Conservation (phyloP, 2,888 invertebrate species). For the Cecidostiba fungosa region DNA sequence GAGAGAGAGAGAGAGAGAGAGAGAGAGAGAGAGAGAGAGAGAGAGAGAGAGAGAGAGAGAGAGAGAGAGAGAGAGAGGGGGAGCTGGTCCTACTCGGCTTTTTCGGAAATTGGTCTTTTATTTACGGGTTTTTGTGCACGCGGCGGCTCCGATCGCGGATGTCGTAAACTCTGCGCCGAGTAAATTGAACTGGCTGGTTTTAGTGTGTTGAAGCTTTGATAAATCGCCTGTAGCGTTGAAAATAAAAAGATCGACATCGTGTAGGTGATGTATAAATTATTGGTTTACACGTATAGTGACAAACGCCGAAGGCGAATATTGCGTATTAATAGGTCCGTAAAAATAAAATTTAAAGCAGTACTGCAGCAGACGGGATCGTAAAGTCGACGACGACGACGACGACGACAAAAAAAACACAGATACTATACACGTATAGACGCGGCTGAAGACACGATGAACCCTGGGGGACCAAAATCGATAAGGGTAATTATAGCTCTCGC, state of each 20-base stretch:
- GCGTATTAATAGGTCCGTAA: not conserved
- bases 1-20: not conserved
- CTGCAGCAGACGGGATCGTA: not conserved
- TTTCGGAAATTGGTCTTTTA: conserved; percentile 53
- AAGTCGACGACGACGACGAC: not conserved
- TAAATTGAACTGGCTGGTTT: conserved; percentile 21
- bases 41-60: conserved; percentile 16
- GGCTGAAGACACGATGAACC: conserved; percentile 51
- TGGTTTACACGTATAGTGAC: not conserved
- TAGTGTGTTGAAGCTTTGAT: not conserved
- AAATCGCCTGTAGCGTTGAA: not conserved
- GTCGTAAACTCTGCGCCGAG: conserved; percentile 25
- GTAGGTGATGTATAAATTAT: not conserved
- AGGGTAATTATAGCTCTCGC: conserved; percentile 60
- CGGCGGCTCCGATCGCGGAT: conserved; percentile 2
- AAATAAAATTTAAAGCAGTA: conserved; percentile 10
- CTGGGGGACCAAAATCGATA: conserved; percentile 59
- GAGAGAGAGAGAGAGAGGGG: conserved; percentile 1
- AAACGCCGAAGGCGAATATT: not conserved
- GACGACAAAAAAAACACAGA: not conserved
- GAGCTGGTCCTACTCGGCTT: not conserved
- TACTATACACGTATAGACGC: not conserved
- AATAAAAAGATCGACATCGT: not conserved
- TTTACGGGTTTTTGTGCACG: conserved; percentile 42
- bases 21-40: conserved; percentile 20